Evolutionary conservation across 1,140 invertebrate species (phyloP), one percentile per base, ranked within the genome.

Genomic region (Dreissena rostriformis): DNA sequence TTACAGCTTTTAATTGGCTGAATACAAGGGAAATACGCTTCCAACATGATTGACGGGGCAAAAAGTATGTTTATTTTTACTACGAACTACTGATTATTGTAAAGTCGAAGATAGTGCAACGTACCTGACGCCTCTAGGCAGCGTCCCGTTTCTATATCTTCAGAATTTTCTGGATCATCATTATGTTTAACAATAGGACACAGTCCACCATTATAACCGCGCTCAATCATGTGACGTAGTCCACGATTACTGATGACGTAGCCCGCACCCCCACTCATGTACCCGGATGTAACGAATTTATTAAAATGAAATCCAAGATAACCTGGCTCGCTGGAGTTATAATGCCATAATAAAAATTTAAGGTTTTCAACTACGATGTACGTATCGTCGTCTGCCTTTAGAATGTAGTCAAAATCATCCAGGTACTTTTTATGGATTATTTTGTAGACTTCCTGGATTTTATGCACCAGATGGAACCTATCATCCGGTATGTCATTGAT

Each of bases 281-380:
- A 89, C 0, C 87, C 87, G 26, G 84, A 85, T 15, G 82, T 49
- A 15, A 86, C 70, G 52, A 81, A 88, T 26, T 72, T 67, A 85
- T 86, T 82, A 80, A 89, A 89, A 68, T 86, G 80, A 65, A 81
- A 86, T 0, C 88, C 88, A 6, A 90, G 52, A 72, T 89, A 90
- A 29, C 86, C 88, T 75, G 88, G 86, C 82, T 79, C 83, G 79
- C 83, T 83, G 71, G 87, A 73, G 83, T 86, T 72, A 80, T 91
- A 89, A 24, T 90, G 77, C 19, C 96, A 95, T 15, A 99, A 91
- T 96, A 98, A 96, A 90, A 97, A 98, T 57, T 97, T 95, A 63
- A 99, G 94, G 93, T 98, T 98, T 92, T 99, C 98, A 12, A 98
- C 95, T 71, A 98, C 95, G 39, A 98, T 96, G 92, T 97, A 98